These are phyloP conservation scores for Pheosia gnoma DNA, from an alignment of 2,888 invertebrate genomes.

Conservation along the genomic window DNA sequence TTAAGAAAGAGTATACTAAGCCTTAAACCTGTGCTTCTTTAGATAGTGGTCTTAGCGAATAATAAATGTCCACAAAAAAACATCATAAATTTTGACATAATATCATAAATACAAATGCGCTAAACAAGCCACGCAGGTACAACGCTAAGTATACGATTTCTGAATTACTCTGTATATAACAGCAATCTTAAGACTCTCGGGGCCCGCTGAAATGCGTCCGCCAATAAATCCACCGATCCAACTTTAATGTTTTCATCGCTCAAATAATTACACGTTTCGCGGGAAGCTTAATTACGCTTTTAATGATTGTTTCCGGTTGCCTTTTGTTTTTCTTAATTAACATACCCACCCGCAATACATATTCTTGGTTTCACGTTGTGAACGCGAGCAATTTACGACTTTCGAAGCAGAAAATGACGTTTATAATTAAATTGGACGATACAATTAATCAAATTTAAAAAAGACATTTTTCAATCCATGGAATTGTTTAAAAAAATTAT, in stretches of 20 bases:
- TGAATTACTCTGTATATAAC: too few species aligned
- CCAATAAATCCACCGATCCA: not conserved
- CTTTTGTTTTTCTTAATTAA: slow-evolving; percentile 1
- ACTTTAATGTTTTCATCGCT: slow-evolving; percentile 9
- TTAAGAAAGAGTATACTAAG: too few species aligned
- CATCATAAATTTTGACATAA: too few species aligned
- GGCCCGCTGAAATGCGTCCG: not conserved
- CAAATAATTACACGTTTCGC: slow-evolving; percentile 19
- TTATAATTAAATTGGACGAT: not conserved
- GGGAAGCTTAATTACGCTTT: slow-evolving; percentile 6
- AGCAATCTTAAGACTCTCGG: not conserved
- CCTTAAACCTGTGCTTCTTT: too few species aligned
- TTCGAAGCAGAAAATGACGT: not conserved
- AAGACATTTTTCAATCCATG: too few species aligned
- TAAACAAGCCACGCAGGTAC: too few species aligned
- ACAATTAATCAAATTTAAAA: not conserved
- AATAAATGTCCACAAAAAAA: too few species aligned
- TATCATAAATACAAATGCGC: too few species aligned
- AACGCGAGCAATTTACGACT: not conserved
- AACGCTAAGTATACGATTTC: too few species aligned
- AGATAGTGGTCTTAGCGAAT: too few species aligned
- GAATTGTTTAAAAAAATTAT: too few species aligned
- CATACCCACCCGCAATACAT: not conserved
- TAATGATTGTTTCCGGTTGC: slow-evolving; percentile 12
- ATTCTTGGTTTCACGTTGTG: not conserved